Conservation (phyloP, 1,140 invertebrate genomes). For the Thrips palmi region DNA sequence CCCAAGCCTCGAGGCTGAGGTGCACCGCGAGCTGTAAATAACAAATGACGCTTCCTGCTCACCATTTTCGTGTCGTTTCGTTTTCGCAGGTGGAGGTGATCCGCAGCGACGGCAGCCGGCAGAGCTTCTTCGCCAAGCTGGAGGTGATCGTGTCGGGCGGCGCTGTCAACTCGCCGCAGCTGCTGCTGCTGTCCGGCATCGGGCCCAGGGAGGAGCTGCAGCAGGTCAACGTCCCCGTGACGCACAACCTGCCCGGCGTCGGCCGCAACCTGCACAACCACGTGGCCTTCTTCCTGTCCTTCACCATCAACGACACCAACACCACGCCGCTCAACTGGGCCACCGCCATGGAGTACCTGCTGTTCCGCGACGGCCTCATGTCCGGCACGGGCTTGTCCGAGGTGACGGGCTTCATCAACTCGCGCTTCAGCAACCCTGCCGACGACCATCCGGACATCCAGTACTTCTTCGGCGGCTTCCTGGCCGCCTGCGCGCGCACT, state of each 20-base stretch:
- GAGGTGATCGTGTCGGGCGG: conserved; percentile 48
- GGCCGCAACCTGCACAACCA: conserved; percentile 80
- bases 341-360: conserved; percentile 67
- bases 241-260: conserved; percentile 63
- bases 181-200: conserved; percentile 67
- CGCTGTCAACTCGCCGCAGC: conserved; percentile 60
- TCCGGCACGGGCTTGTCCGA: conserved; percentile 67
- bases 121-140: conserved; percentile 34
- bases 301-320: conserved; percentile 64
- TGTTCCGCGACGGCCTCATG: conserved; percentile 69
- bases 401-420: conserved; percentile 64
- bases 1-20: too few relatives aligned
- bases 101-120: conserved; percentile 32
- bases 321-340: conserved; percentile 69
- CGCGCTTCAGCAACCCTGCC: conserved; percentile 51
- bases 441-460: conserved; percentile 71
- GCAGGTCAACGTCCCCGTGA: conserved; percentile 36
- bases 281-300: conserved; percentile 56
- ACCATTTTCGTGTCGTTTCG: too few relatives aligned
- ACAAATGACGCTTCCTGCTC: too few relatives aligned
- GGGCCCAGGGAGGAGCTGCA: conserved; percentile 54
- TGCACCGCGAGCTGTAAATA: too few relatives aligned
- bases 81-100: conserved; percentile 46
- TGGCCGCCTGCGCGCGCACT: conserved; percentile 62
- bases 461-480: conserved; percentile 65